Evolutionary conservation across 2,113 vertebrate species (phyloP), one percentile per base, ranked within the genome.

Genomic region (Natator depressus): DNA sequence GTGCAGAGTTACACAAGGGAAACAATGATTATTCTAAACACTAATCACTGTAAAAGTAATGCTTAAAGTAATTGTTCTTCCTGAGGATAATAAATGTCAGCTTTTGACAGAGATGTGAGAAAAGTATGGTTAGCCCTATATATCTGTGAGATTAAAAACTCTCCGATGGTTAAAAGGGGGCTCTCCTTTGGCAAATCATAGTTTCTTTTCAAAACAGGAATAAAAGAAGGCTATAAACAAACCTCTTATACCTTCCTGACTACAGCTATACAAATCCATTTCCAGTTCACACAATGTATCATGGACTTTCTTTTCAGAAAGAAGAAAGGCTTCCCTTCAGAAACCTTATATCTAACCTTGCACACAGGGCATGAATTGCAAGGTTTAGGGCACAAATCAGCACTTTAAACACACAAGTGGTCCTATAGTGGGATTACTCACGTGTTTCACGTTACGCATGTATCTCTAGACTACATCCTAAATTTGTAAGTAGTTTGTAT

Each of bases 21-120:
- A 31, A 29, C 11, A 31, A 87, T 95, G 95, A 92, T 95, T 93
- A 96, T 88, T 95, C 50, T 75, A 90, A 93, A 93, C 91, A 97
- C 95, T 98, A 96, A 97, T 97, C 96, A 97, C 78, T 86, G 89
- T 91, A 97, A 97, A 96, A 96, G 95, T 78, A 82, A 87, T 13
- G 81, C 80, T 85, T 90, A 93, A 91, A 65, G 82, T 94, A 96
- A 97, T 98, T 89, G 93, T 94, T 96, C 86, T 96, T 95, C 82
- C 87, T 93, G 91, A 10, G 79, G 91, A 95, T 95, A 97, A 97
- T 96, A 95, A 94, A 97, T 97, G 96, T 88, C 93, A 87, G 94
- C 88, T 93, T 88, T 96, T 97, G 94, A 95, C 91, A 96, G 96
- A 82, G 75, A 90, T 95, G 93, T 95, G 85, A 87, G 59, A 97